These are phyloP conservation scores for Tetragonula carbonaria DNA, from an alignment of 2,888 invertebrate genomes.

Conservation along the genomic window DNA sequence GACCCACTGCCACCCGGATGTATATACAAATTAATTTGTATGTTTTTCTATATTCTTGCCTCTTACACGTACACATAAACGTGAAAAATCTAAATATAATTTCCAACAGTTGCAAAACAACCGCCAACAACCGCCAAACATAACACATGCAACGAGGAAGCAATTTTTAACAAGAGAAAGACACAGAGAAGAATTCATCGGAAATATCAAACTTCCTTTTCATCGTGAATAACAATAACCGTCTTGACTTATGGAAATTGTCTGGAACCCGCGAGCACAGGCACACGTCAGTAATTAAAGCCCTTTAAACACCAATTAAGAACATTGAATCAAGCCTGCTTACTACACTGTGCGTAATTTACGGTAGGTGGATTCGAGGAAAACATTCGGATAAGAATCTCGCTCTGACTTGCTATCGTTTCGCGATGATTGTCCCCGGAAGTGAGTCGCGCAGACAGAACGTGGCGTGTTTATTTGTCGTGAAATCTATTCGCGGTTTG, in stretches of 20 bases:
- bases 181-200: not conserved
- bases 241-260: not conserved
- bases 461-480: conserved; percentile 32
- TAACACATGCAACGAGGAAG: not conserved
- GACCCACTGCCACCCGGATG: too few relatives aligned
- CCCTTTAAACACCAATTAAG: conserved; percentile 14
- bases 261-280: not conserved
- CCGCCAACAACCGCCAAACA: not conserved
- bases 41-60: not conserved
- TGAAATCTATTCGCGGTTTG: conserved; percentile 41
- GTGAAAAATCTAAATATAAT: not conserved
- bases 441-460: conserved; percentile 12
- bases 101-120: not conserved
- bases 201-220: not conserved
- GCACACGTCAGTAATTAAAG: not conserved
- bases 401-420: conserved; percentile 20
- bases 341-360: not conserved
- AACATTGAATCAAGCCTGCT: not conserved
- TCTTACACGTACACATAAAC: not conserved
- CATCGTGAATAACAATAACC: not conserved
- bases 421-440: conserved; percentile 31
- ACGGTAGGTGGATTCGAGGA: not conserved
- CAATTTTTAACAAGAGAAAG: not conserved
- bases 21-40: not conserved
- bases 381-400: conserved; percentile 33